Evolutionary conservation across 2,113 vertebrate species (phyloP).

Genomic region (rabbit (Oryctolagus cuniculus)): mOryCun1.1 NC_091432.1:4863501-4864000

Average conservation of each 20-base stretch:
- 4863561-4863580: neutral
- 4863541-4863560: neutral
- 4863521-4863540: constrained; percentile 1
- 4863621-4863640: neutral
- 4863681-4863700: neutral
- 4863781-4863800: constrained; percentile 1
- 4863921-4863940: too few relatives aligned
- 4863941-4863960: too few relatives aligned
- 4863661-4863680: neutral
- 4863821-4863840: too few relatives aligned
- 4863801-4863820: neutral
- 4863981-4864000: too few relatives aligned
- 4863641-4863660: neutral
- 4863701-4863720: neutral
- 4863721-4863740: neutral
- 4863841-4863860: too few relatives aligned
- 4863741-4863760: neutral
- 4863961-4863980: too few relatives aligned
- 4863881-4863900: too few relatives aligned
- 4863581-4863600: neutral
- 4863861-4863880: too few relatives aligned
- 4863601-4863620: neutral
- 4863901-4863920: too few relatives aligned
- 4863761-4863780: neutral
- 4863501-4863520: neutral